phyloP scores from a whole-genome alignment of 2,888 invertebrate genomes.

The Lithosia quadra region DNA sequence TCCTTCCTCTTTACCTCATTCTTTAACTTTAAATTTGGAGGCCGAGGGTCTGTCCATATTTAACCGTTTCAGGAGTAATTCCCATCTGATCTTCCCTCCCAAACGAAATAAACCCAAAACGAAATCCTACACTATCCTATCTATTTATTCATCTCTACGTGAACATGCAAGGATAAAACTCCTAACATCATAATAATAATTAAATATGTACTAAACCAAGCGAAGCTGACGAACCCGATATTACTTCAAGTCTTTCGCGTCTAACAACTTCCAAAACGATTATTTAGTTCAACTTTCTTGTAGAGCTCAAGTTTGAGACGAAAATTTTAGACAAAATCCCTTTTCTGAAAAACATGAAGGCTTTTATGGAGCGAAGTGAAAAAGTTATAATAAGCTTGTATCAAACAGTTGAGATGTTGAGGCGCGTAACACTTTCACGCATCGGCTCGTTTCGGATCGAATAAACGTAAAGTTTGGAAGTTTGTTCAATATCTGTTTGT shows the following conservation, averaged over 20 bases:
- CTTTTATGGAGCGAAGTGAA: conserved; percentile 30
- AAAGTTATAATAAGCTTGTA: conserved; percentile 47
- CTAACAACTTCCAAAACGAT: conserved; percentile 44
- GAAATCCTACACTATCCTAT: too few relatives aligned
- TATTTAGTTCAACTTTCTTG: conserved; percentile 27
- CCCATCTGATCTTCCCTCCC: too few relatives aligned
- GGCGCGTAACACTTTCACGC: conserved; percentile 25
- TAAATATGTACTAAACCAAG: conserved; percentile 24
- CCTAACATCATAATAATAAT: conserved; percentile 29
- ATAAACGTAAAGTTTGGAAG: background rate
- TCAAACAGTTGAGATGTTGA: conserved; percentile 35
- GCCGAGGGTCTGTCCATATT: too few relatives aligned
- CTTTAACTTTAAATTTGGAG: too few relatives aligned
- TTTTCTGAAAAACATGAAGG: conserved; percentile 32
- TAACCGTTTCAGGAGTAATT: too few relatives aligned
- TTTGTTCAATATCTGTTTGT: background rate
- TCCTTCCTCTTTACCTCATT: too few relatives aligned
- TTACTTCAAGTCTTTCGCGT: conserved; percentile 31
- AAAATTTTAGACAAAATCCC: conserved; percentile 27
- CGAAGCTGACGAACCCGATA: conserved; percentile 28
- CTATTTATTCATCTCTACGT: background rate
- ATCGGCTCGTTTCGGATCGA: conserved; percentile 23
- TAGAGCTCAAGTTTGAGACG: conserved; percentile 17
- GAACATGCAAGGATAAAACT: background rate
- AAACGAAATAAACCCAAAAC: too few relatives aligned